phyloP scores from a whole-genome alignment of 1,140 invertebrate species.

The Pectinophora gossypiella region DNA sequence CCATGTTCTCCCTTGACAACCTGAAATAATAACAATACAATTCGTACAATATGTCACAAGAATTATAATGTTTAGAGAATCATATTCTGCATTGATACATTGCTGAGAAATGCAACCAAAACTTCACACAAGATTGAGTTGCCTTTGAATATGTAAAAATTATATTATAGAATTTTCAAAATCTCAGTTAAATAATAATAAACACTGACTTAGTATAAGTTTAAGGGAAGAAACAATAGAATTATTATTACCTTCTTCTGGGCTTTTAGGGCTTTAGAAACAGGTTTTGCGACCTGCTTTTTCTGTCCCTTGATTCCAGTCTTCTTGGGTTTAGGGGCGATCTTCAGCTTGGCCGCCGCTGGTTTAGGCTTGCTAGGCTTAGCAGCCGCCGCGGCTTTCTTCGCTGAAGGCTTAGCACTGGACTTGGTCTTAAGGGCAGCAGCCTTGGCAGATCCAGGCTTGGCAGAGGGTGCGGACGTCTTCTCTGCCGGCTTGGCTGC shows the following conservation, averaged over 20 bases:
- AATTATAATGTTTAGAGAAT: no score
- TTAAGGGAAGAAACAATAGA: not conserved
- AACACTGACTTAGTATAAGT: no score
- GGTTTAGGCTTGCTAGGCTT: conserved; percentile 73
- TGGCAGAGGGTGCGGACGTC: conserved; percentile 63
- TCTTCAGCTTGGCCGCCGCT: conserved; percentile 66
- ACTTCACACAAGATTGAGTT: no score
- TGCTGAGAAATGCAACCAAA: no score
- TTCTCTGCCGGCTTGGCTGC: conserved; percentile 70
- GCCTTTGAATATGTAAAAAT: no score
- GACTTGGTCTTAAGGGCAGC: conserved; percentile 76
- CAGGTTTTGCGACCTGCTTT: conserved; percentile 77
- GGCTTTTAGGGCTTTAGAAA: conserved; percentile 80
- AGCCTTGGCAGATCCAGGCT: conserved; percentile 72
- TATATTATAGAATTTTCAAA: no score
- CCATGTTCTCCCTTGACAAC: conserved; percentile 93
- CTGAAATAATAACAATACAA: conserved; percentile 75
- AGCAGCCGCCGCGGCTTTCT: conserved; percentile 64
- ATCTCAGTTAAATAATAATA: no score
- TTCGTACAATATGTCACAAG: no score
- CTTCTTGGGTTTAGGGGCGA: conserved; percentile 80
- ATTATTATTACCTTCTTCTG: conserved; percentile 84
- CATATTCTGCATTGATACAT: no score
- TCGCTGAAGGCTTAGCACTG: conserved; percentile 74
- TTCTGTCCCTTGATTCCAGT: conserved; percentile 77